A percentile compares a stretch with the other conserved stretches of the same genome.
Evolutionary conservation across 2,888 invertebrate genomes (phyloP).

Genomic region (Cephus runcator): DNA sequence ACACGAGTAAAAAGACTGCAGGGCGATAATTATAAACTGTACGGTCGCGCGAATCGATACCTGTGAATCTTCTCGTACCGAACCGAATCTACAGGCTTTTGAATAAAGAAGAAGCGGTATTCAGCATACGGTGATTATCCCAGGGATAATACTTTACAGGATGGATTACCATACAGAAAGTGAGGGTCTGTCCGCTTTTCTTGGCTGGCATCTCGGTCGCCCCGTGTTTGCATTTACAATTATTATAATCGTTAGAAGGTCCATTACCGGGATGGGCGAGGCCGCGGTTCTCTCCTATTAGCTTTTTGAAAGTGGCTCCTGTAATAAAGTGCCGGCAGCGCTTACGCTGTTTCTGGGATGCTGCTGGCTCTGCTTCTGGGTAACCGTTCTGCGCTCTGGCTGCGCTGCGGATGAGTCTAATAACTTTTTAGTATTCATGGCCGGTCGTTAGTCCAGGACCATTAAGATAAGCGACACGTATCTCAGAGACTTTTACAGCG

Average conservation of each 20-base stretch:
- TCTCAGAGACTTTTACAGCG: no score
- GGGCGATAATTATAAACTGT: no score
- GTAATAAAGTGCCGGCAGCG: not conserved
- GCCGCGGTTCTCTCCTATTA: slow-evolving; percentile 9
- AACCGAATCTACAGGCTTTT: no score
- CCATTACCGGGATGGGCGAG: slow-evolving; percentile 18
- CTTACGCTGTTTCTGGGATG: not conserved
- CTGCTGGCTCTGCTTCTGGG: no score
- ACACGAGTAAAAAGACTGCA: no score
- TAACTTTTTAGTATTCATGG: slow-evolving; percentile 37
- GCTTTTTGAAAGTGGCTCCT: slow-evolving; percentile 3
- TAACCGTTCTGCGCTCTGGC: no score
- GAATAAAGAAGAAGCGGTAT: no score
- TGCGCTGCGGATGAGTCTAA: slow-evolving; percentile 28
- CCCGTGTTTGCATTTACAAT: slow-evolving; percentile 18
- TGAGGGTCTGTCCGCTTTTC: not conserved
- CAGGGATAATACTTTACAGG: no score
- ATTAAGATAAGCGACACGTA: not conserved
- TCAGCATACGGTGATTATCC: no score
- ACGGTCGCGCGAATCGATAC: no score
- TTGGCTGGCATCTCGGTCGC: not conserved
- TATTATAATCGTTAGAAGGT: slow-evolving; percentile 20
- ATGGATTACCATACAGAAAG: no score
- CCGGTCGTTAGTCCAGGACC: slow-evolving; percentile 4
- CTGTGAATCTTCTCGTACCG: no score